Evolutionary conservation across 2,113 vertebrate genomes (phyloP), one percentile per base, ranked within the genome.

Genomic region (Pholis gunnellus): DNA sequence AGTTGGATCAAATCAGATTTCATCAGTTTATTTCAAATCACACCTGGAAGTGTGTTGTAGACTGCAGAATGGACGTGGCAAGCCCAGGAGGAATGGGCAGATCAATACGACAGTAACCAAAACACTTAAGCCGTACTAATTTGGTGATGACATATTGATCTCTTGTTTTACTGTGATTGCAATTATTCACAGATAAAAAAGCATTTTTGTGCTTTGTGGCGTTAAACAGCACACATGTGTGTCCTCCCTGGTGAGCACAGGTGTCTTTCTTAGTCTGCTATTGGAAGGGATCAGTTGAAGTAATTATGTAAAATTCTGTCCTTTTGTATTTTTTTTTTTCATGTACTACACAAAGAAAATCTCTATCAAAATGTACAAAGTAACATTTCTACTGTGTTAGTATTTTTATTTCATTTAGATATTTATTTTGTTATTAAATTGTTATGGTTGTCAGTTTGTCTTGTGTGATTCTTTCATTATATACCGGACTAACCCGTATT

Each of bases 401-500:
- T 79, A 70, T 85, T 90, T 59, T 77, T 57, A 72, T 87, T 87
- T 90, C 79, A 65, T 89, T 80, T 67, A 59, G 83, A 89, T 91
- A 89, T 91, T 93, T 90, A 93, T 91, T 91, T 90, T 88, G 57
- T 86, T 79, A 89, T 89, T 90, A 91, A 91, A 88, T 20, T 82
- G 13, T 67, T 83, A 79, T 70, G 61, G 48, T 72, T 79, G 72
- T 68, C 61, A 67, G 6, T 18, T 76, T 72, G n/a, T 66, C 48
- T 88, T 27, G 2, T 65, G 76, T 61, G 57, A 54, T 72, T 83
- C 71, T 79, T 86, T 70, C 1, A 46, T 59, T n/a, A 54, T 54
- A 57, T 73, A 65, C 7, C 48, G n/a, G 22, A 60, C 29, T 27
- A 7, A 54, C 22, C 13, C 2, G 5, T 59, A 36, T 8, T 4